A percentile compares a stretch with the other conserved stretches of the same genome.
Conservation (phyloP, 2,797 vertebrate genomes). For the Takifugu rubripes region DNA sequence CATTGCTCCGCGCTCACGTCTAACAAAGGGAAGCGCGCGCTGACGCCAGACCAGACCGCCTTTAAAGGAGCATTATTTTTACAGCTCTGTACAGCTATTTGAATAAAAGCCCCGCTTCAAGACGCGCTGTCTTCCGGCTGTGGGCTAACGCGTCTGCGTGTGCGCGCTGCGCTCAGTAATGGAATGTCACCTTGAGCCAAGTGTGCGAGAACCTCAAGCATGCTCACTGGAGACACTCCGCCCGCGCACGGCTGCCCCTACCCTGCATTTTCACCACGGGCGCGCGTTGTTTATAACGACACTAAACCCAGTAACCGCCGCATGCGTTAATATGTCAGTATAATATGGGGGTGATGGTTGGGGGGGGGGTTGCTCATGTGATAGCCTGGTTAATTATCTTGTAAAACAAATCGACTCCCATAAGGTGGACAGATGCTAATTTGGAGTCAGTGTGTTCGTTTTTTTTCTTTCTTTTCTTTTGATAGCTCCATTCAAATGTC, state of each 20-base stretch:
- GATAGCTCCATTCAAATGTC: no score
- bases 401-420: constrained; percentile 4
- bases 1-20: constrained; percentile 27
- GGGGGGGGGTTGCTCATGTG: constrained; percentile 17
- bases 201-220: constrained; percentile 69
- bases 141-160: constrained; percentile 18
- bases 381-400: background rate
- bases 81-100: constrained; percentile 8
- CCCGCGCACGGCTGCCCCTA: constrained; percentile 44
- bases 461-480: no score
- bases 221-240: constrained; percentile 66
- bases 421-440: constrained; percentile 53
- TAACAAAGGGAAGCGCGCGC: constrained; percentile 31
- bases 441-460: background rate
- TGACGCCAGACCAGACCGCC: constrained; percentile 6
- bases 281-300: constrained; percentile 25
- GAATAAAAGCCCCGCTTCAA: constrained; percentile 27
- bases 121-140: constrained; percentile 32
- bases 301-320: constrained; percentile 20
- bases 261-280: constrained; percentile 48
- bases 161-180: constrained; percentile 59
- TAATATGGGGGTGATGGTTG: constrained; percentile 4
- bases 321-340: constrained; percentile 24
- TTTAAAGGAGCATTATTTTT: constrained; percentile 19
- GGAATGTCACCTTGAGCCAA: constrained; percentile 82